phyloP scores from a whole-genome alignment of 2,113 vertebrate genomes.

The Charina bottae region DNA sequence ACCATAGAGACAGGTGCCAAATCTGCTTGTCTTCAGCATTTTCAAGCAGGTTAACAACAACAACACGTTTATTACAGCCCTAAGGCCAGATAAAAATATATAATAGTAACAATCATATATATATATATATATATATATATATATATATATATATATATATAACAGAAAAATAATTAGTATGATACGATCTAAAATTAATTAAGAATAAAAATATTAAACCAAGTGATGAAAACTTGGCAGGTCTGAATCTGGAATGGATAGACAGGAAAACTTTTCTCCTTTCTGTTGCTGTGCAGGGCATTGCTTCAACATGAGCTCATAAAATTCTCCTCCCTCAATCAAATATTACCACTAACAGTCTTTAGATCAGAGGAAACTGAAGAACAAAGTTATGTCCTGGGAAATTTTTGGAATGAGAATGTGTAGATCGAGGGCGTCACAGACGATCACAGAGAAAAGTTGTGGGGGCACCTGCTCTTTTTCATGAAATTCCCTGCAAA shows the following conservation, averaged over 20 bases:
- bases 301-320: neutral
- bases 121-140: too few species aligned
- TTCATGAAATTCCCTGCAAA: too few species aligned
- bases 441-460: too few species aligned
- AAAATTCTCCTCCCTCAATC: neutral
- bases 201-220: too few species aligned
- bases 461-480: too few species aligned
- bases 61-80: too few species aligned
- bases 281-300: neutral
- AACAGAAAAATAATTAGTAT: too few species aligned
- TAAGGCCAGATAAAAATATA: too few species aligned
- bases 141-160: too few species aligned
- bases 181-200: too few species aligned
- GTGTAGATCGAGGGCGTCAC: too few species aligned
- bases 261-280: neutral
- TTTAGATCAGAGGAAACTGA: neutral
- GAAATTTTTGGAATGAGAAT: conserved; percentile 11
- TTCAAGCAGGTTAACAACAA: neutral
- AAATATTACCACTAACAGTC: conserved; percentile 4
- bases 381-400: neutral
- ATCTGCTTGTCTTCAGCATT: neutral
- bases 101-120: too few species aligned
- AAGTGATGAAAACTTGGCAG: neutral
- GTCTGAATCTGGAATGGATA: neutral
- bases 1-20: neutral